A percentile compares a stretch with the other conserved stretches of the same genome.
These are phyloP conservation scores for Oncorhynchus keta DNA, from an alignment of 2,113 vertebrate species.

Conservation along the genomic window DNA sequence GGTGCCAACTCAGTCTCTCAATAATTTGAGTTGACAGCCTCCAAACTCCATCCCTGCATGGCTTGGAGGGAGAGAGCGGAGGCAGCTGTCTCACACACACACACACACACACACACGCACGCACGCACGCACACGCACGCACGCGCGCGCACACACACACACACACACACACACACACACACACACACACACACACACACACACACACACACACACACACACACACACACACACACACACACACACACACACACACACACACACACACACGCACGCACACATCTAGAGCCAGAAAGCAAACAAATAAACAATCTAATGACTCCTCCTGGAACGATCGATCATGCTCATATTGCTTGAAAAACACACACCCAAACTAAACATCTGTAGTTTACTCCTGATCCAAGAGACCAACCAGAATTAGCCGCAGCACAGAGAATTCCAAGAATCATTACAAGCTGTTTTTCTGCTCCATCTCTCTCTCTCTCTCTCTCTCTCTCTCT, in stretches of 20 bases:
- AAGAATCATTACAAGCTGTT: background rate
- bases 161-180: background rate
- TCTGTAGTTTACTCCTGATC: background rate
- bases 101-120: constrained; percentile 5
- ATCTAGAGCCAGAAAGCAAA: background rate
- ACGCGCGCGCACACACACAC: constrained; percentile 13
- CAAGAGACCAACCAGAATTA: background rate
- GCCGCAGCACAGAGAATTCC: background rate
- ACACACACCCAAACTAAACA: background rate
- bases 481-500: background rate
- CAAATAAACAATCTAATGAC: background rate
- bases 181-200: constrained; percentile 12
- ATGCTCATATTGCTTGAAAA: background rate
- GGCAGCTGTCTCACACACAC: constrained; percentile 30
- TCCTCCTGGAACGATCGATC: background rate
- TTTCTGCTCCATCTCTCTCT: background rate
- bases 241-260: constrained; percentile 12
- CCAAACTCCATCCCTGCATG: constrained; percentile 25
- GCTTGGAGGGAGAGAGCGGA: constrained; percentile 50
- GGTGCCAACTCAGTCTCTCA: constrained; percentile 39
- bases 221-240: constrained; percentile 11
- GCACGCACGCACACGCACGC: constrained; percentile 9
- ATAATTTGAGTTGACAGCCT: constrained; percentile 68
- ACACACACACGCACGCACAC: background rate
- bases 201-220: constrained; percentile 11